Evolutionary conservation across 35 echinoderm and acorn worm species (phyloP).

Genomic region (Amphiura filiformis): DNA sequence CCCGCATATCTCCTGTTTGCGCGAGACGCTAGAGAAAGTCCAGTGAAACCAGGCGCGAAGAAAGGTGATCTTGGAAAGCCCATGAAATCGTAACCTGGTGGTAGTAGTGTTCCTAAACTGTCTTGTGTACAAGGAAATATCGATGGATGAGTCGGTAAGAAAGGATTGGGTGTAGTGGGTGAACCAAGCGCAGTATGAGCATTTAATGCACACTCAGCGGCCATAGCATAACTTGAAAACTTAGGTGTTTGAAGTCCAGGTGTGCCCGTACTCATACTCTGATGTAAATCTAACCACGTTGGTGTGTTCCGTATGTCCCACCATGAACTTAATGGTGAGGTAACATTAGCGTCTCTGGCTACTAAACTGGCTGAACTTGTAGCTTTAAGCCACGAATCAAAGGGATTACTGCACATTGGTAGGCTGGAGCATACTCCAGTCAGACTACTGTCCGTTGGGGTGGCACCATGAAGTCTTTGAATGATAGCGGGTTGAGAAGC

Average conservation of each 20-base stretch:
- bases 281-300: conserved; percentile 57
- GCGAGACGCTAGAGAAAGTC: conserved; percentile 64
- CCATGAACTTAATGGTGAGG: conserved; percentile 19
- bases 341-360: conserved; percentile 10
- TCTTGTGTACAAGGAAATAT: conserved; percentile 40
- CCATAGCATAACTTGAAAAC: conserved; percentile 32
- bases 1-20: conserved; percentile 84
- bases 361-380: conserved; percentile 20
- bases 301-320: conserved; percentile 39
- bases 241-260: conserved; percentile 39
- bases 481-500: conserved; percentile 34
- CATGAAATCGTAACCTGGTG: conserved; percentile 61
- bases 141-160: conserved; percentile 24
- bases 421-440: conserved; percentile 29
- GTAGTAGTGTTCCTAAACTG: conserved; percentile 47
- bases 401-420: conserved; percentile 34
- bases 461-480: conserved; percentile 42
- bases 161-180: conserved; percentile 25
- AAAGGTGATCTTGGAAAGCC: conserved; percentile 61
- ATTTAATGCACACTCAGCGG: conserved; percentile 40
- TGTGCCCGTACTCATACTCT: conserved; percentile 32
- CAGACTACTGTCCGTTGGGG: conserved; percentile 16
- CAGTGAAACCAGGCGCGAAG: conserved; percentile 50
- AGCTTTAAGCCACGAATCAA: conserved; percentile 67
- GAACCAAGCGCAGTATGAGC: conserved; percentile 24